Conservation (phyloP, 1,140 invertebrate species). For the Neodiprion pinetum region DNA sequence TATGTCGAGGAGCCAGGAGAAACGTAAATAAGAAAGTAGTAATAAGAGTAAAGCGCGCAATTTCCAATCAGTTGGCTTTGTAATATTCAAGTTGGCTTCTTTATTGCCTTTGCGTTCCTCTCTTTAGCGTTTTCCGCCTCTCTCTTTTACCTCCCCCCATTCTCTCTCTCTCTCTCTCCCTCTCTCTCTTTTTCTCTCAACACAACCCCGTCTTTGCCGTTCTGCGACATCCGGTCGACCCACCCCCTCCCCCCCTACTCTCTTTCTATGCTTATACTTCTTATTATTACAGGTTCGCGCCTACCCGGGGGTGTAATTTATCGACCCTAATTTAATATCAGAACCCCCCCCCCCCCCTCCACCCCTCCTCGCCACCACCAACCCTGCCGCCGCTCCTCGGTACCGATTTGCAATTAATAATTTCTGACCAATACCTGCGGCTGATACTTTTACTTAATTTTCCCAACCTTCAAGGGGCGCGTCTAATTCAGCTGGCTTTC, state of each 20-base stretch:
- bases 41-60: slow-evolving; percentile 13
- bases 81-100: slow-evolving; percentile 54
- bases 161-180: slow-evolving; percentile 20
- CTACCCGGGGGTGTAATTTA: slow-evolving; percentile 49
- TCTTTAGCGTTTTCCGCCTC: slow-evolving; percentile 35
- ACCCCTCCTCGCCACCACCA: background rate
- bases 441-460: background rate
- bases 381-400: slow-evolving; percentile 9
- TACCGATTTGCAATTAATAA: slow-evolving; percentile 39
- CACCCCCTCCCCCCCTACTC: background rate
- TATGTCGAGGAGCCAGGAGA: slow-evolving; percentile 8
- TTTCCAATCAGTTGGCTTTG: slow-evolving; percentile 54
- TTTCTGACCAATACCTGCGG: slow-evolving; percentile 30
- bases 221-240: background rate
- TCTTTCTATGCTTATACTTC: background rate
- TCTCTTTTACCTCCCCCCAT: slow-evolving; percentile 30
- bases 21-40: slow-evolving; percentile 15
- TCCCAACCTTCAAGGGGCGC: background rate
- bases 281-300: background rate
- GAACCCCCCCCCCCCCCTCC: slow-evolving; percentile 17
- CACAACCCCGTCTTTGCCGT: slow-evolving; percentile 21
- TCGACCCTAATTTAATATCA: slow-evolving; percentile 56
- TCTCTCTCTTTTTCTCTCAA: slow-evolving; percentile 28
- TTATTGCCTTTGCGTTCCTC: slow-evolving; percentile 40
- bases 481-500: background rate